Percentiles rank a stretch among this genome's conserved stretches.
Conservation (phyloP, 2,888 invertebrate genomes). For the Heliconius erato region DNA sequence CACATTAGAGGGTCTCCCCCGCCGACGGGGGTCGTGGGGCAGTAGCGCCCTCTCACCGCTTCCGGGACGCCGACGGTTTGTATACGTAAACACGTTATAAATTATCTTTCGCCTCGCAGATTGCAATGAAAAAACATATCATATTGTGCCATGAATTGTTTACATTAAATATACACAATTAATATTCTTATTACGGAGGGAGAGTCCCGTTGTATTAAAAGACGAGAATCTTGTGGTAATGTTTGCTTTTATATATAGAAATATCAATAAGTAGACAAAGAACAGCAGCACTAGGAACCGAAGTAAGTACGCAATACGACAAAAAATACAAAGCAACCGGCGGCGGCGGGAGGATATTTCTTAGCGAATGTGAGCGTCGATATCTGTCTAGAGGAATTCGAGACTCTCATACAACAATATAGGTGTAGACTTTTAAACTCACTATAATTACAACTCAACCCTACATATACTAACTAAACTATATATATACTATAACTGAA, state of each 20-base stretch:
- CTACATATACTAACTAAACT: no score
- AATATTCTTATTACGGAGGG: neutral
- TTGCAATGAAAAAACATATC: conserved; percentile 62
- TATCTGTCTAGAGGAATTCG: conserved; percentile 56
- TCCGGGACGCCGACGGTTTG: conserved; percentile 58
- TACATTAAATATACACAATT: neutral
- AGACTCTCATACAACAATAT: conserved; percentile 53
- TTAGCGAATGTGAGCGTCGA: conserved; percentile 54
- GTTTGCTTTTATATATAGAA: conserved; percentile 36
- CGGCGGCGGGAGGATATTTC: conserved; percentile 50
- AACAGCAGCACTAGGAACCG: conserved; percentile 40
- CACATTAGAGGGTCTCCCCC: conserved; percentile 55
- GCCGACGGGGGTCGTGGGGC: conserved; percentile 47
- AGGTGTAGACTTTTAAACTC: conserved; percentile 45
- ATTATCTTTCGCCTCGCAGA: conserved; percentile 68
- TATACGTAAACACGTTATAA: conserved; percentile 70
- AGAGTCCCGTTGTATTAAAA: conserved; percentile 8
- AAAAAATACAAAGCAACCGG: conserved; percentile 46
- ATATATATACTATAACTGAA: no score
- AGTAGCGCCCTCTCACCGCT: conserved; percentile 55
- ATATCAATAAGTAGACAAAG: conserved; percentile 47
- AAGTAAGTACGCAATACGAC: conserved; percentile 50
- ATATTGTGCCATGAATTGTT: conserved; percentile 11
- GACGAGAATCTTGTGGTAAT: conserved; percentile 11
- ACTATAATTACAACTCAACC: conserved; percentile 8